A percentile compares a stretch with the other conserved stretches of the same genome.
Evolutionary conservation across 2,113 vertebrate species (phyloP).

Genomic region (Scatophagus argus): DNA sequence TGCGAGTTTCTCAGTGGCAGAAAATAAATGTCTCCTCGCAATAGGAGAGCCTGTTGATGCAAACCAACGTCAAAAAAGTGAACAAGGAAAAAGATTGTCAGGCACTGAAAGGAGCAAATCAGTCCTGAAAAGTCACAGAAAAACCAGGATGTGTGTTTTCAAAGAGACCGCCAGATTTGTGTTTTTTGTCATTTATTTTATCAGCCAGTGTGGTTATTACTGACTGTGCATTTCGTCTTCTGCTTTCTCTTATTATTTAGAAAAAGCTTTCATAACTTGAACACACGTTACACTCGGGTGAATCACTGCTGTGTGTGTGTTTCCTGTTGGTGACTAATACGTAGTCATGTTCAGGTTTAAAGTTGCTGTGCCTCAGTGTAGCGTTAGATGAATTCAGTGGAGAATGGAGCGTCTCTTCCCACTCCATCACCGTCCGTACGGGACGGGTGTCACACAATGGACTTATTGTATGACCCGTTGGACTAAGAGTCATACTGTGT

Average conservation of each 20-base stretch:
- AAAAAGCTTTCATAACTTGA: not conserved
- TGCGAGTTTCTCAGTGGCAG: not conserved
- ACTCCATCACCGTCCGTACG: not conserved
- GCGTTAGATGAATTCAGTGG: not conserved
- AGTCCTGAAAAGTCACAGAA: not conserved
- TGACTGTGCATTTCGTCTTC: not conserved
- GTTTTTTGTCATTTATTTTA: not conserved
- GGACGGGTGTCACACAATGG: constrained; percentile 21
- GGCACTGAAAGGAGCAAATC: not conserved
- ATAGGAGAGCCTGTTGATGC: not conserved
- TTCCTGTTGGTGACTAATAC: not conserved
- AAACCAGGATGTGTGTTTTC: constrained; percentile 3
- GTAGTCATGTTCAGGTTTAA: not conserved
- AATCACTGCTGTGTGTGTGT: not conserved
- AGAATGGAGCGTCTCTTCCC: constrained; percentile 7
- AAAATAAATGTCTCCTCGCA: not conserved
- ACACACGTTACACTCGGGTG: not conserved
- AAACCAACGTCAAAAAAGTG: not conserved
- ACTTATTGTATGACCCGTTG: constrained; percentile 13
- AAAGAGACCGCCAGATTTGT: not conserved
- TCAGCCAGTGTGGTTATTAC: not conserved
- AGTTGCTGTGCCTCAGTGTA: not conserved
- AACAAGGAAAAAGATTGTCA: no score
- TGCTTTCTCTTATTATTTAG: not conserved
- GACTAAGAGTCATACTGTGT: constrained; percentile 7